Base-by-base conservation (phyloP, 1,140 invertebrate species). In the Nebria ingens region DNA sequence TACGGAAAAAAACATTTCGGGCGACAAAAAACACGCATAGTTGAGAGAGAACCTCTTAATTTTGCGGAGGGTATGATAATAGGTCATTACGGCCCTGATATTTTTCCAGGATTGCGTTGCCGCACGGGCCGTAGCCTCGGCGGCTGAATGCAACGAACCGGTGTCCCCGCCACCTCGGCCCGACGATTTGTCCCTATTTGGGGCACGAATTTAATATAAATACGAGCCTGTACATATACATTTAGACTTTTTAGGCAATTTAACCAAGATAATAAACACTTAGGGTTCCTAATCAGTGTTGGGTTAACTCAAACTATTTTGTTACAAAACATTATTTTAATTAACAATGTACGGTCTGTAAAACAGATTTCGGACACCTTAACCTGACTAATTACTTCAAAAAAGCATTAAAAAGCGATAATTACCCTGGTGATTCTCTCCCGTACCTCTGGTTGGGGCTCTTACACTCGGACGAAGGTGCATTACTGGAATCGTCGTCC, bases 61-160 rank as follows among this genome's bases (percentile, higher is more conserved):
- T 76, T 87, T 86, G 73, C 87, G 81, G 65, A 90, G 80, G 62
- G 86, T 84, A 74, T 86, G 85, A 79, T 89, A 89, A 76, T 88
- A 86, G 63, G 86, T 85, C 85, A 89, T 86, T 63, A 89, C 87
- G 62, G 86, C 86, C 66, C 85, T 78, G 58, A 90, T 78, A 74
- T 88, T 88, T 73, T 83, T 84, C 87, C 87, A 90, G 68, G 85
- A 86, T 75, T 86, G 85, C 65, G 84, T 82, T 58, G 84, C 81
- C 69, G 79, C 77, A 68, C 81, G 73, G 60, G 71, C 62, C 58
- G 73, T 68, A 56, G 69, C 70, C 56, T 62, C 66, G 50, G 64
- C 66, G 63, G 62, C 63, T 25, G 42, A 21, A 25, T 52, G 40
- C 45, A 45, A 4, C 6, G 40, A 45, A 17, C 40, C 15, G 6